These are phyloP conservation scores for Perca schrenkii DNA, from an alignment of 2,113 vertebrate genomes.

Conservation along the genomic window DNA sequence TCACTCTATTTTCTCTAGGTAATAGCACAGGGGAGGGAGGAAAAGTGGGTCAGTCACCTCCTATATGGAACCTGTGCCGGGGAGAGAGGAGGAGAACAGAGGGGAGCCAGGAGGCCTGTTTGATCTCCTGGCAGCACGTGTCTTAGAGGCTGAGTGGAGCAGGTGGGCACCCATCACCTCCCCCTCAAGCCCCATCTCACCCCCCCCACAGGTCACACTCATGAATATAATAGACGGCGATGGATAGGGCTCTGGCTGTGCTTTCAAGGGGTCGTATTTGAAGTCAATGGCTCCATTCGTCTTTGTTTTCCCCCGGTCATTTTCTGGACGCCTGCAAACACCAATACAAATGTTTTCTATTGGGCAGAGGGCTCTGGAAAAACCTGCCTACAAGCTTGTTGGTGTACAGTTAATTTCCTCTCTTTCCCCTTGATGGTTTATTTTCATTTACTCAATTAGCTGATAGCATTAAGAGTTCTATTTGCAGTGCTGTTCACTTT, in stretches of 20 bases:
- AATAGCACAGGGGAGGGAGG: slow-evolving; percentile 66
- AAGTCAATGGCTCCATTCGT: slow-evolving; percentile 76
- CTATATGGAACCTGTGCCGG: slow-evolving; percentile 58
- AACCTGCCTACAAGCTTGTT: slow-evolving; percentile 13
- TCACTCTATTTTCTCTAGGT: slow-evolving; percentile 74
- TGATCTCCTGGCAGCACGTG: slow-evolving; percentile 73
- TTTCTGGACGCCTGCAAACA: slow-evolving; percentile 58
- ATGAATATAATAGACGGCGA: slow-evolving; percentile 75
- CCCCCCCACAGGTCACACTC: slow-evolving; percentile 64
- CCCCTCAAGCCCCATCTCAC: slow-evolving; percentile 14
- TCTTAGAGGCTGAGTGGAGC: slow-evolving; percentile 72
- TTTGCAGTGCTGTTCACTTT: slow-evolving; percentile 4
- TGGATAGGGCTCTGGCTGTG: slow-evolving; percentile 59
- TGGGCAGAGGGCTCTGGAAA: slow-evolving; percentile 19
- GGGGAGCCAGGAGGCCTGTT: slow-evolving; percentile 65
- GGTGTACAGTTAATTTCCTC: slow-evolving; percentile 11
- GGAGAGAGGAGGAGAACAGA: slow-evolving; percentile 59
- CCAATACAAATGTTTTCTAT: slow-evolving; percentile 58
- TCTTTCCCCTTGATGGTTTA: background rate
- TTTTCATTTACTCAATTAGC: slow-evolving; percentile 17
- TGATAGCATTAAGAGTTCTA: slow-evolving; percentile 28
- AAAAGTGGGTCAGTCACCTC: slow-evolving; percentile 78
- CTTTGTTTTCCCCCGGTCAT: slow-evolving; percentile 66
- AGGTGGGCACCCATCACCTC: slow-evolving; percentile 67
- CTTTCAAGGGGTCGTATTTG: slow-evolving; percentile 71